Percentiles rank a stretch among this genome's conserved stretches.
Evolutionary conservation across 2,888 invertebrate species (phyloP).

Genomic region (Morpho deidamia): DNA sequence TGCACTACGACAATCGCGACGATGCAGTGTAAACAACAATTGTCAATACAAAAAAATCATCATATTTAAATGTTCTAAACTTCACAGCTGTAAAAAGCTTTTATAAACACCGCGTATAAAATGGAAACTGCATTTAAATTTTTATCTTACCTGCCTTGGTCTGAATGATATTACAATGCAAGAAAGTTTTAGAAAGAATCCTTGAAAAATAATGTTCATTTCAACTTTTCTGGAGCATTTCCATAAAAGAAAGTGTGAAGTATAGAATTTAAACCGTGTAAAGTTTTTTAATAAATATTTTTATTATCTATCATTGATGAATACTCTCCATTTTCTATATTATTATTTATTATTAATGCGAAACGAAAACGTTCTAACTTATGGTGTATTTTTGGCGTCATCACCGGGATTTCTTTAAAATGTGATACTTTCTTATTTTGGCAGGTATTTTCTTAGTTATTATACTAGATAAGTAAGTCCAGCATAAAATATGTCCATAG

Average conservation of each 20-base stretch:
- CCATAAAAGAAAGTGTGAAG: background rate
- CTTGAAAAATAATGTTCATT: constrained; percentile 2
- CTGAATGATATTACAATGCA: constrained; percentile 3
- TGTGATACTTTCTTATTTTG: too few relatives aligned
- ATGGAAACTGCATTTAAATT: constrained; percentile 2
- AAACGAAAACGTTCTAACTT: background rate
- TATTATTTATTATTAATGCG: background rate
- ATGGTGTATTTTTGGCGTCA: background rate
- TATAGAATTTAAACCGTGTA: background rate
- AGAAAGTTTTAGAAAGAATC: constrained; percentile 4
- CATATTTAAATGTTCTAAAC: too few relatives aligned
- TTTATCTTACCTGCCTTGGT: background rate
- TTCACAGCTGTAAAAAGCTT: background rate
- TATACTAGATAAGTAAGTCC: too few relatives aligned
- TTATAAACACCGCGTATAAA: background rate
- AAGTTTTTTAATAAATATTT: background rate
- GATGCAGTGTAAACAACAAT: too few relatives aligned
- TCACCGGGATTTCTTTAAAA: background rate
- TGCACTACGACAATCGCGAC: too few relatives aligned
- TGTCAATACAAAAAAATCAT: background rate
- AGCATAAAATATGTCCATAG: too few relatives aligned
- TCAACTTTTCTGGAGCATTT: constrained; percentile 2
- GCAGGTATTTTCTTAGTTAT: too few relatives aligned
- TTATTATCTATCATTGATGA: too few relatives aligned
- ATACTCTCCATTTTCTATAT: too few relatives aligned